A percentile compares a stretch with the other conserved stretches of the same genome.
phyloP scores from a whole-genome alignment of 2,797 vertebrate species.

The Anas bernieri region DNA sequence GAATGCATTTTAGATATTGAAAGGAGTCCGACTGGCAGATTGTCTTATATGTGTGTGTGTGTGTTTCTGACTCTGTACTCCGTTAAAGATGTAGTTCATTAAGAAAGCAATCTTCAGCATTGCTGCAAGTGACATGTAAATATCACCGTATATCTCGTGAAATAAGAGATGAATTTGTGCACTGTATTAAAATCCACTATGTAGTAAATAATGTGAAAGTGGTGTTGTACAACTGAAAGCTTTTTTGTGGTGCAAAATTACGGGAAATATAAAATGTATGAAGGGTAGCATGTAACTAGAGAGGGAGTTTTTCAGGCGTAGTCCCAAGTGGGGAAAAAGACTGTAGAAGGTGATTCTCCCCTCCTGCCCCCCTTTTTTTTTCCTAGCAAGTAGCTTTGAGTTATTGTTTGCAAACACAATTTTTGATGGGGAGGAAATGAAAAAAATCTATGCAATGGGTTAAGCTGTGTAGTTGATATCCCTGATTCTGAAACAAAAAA shows the following conservation, averaged over 20 bases:
- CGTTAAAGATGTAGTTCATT: slow-evolving; percentile 65
- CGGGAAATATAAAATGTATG: slow-evolving; percentile 55
- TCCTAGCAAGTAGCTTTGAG: neutral
- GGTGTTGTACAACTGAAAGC: neutral
- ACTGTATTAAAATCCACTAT: neutral
- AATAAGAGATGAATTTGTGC: slow-evolving; percentile 1
- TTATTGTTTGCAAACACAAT: slow-evolving; percentile 39
- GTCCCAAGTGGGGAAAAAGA: neutral
- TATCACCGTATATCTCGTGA: neutral
- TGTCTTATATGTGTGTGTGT: neutral
- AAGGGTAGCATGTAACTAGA: slow-evolving; percentile 13
- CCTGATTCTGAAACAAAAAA: slow-evolving; percentile 37
- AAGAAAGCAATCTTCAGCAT: slow-evolving; percentile 32
- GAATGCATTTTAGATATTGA: slow-evolving; percentile 44
- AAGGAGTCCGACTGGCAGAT: slow-evolving; percentile 53
- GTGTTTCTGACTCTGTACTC: neutral
- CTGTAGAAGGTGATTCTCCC: neutral
- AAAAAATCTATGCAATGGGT: slow-evolving; percentile 22
- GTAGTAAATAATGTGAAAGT: neutral
- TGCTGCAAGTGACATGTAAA: slow-evolving; percentile 18
- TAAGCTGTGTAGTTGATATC: slow-evolving; percentile 18
- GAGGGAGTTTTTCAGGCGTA: slow-evolving; percentile 16
- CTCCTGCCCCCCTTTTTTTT: neutral
- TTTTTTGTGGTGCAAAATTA: slow-evolving; percentile 37
- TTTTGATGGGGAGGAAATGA: slow-evolving; percentile 39